These are phyloP conservation scores for Vidua chalybeata DNA, from an alignment of 2,113 vertebrate species.

Conservation along the genomic window DNA sequence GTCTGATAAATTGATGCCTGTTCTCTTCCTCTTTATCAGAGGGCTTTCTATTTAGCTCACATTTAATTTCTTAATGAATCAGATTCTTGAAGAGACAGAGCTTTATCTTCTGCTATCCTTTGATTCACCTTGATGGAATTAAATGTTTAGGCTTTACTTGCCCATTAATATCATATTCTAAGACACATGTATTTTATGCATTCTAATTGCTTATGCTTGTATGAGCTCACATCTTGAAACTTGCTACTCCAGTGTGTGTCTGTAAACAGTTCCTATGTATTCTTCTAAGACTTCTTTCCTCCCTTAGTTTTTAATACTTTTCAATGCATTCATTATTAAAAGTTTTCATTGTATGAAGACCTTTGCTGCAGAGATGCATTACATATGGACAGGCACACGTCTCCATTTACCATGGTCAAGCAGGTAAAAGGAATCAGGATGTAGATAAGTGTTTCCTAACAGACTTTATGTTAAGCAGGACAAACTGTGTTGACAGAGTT, in stretches of 20 bases:
- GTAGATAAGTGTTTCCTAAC: background rate
- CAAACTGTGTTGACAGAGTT: background rate
- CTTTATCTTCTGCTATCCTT: constrained; percentile 24
- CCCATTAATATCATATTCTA: background rate
- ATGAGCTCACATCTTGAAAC: background rate
- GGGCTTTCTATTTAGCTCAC: constrained; percentile 25
- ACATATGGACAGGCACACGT: background rate
- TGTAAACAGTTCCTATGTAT: background rate
- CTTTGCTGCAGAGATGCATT: background rate
- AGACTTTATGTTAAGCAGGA: background rate
- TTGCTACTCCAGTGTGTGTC: background rate
- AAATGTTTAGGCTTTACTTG: background rate
- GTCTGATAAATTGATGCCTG: background rate
- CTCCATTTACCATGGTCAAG: background rate
- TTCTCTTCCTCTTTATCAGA: constrained; percentile 18
- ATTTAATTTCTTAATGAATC: constrained; percentile 58
- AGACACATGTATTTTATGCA: background rate
- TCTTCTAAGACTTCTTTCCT: background rate
- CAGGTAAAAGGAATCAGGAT: background rate
- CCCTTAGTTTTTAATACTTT: background rate
- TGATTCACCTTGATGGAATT: constrained; percentile 18
- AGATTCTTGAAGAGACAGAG: background rate
- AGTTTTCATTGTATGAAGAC: background rate
- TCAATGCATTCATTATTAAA: background rate
- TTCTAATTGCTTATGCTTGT: background rate